Evolutionary conservation across 2,888 invertebrate species (phyloP).

Genomic region (Conops quadrifasciatus): DNA sequence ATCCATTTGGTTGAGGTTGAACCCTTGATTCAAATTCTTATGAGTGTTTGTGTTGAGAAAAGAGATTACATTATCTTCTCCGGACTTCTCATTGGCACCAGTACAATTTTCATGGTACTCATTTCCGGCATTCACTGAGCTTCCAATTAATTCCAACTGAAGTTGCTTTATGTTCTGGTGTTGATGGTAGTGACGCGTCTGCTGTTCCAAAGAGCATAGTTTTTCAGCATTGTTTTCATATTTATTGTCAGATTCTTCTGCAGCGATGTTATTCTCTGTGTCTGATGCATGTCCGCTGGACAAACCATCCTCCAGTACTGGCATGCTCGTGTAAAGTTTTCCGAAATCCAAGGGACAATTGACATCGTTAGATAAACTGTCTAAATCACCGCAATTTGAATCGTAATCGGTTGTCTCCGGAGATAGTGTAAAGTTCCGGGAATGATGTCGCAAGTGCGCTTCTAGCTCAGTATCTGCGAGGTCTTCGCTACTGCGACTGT

Average conservation of each 20-base stretch:
- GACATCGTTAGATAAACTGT: conserved; percentile 70
- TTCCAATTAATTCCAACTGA: conserved; percentile 47
- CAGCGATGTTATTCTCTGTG: conserved; percentile 78
- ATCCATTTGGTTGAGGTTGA: conserved; percentile 42
- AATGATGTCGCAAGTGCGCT: conserved; percentile 67
- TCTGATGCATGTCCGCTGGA: conserved; percentile 95
- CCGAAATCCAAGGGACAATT: conserved; percentile 69
- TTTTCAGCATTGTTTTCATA: conserved; percentile 42
- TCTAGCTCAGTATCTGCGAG: conserved; percentile 62
- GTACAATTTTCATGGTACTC: conserved; percentile 46
- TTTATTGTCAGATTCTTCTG: conserved; percentile 52
- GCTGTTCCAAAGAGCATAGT: conserved; percentile 39
- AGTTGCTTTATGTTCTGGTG: conserved; percentile 39
- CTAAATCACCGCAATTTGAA: conserved; percentile 85
- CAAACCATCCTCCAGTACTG: conserved; percentile 91
- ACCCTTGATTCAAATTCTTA: conserved; percentile 34
- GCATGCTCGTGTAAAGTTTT: conserved; percentile 81
- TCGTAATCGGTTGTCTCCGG: conserved; percentile 95
- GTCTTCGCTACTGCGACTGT: conserved; percentile 64
- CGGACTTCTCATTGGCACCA: conserved; percentile 13
- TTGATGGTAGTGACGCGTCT: conserved; percentile 37
- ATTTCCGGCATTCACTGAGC: conserved; percentile 44
- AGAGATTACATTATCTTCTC: conserved; percentile 35
- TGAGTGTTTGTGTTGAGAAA: conserved; percentile 39
- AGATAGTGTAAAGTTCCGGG: conserved; percentile 87